Evolutionary conservation across 2,888 invertebrate species (phyloP), one percentile per base, ranked within the genome.

Genomic region (Ochropacha duplaris): DNA sequence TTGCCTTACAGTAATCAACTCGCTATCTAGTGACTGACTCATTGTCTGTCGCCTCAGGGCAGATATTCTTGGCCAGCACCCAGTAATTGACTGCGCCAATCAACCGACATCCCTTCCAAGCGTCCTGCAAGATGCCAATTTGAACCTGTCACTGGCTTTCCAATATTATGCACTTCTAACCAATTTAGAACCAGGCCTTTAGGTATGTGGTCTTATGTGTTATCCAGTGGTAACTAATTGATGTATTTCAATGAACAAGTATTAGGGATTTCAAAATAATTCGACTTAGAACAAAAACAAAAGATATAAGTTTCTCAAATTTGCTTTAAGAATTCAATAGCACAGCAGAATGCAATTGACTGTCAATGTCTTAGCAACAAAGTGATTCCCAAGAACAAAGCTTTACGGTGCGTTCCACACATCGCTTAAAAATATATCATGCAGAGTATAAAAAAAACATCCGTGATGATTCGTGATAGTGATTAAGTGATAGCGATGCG

Each of bases 21-120:
- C 22, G 57, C 61, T 56, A 63, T 44, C 44, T 44, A 19, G 39
- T 39, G 44, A 44, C 44, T 44, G 44, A 44, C 44, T 44, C 44
- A 44, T 44, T 44, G 44, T 44, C 44, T 44, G 44, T 44, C 44
- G 44, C 44, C 44, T 44, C 19, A 44, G 19, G 19, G 44, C 6
- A 44, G 44, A 44, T 44, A 44, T 44, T 44, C 44, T 44, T 44
- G 44, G 44, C 44, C 19, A 44, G 44, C 44, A 44, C 19, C 44
- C 44, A 44, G 44, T 44, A 44, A 44, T 44, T 44, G 44, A 44
- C 44, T 44, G 44, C 44, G 44, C 44, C 44, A 44, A 44, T 44
- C 44, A 44, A 44, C 19, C 44, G 44, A 44, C 44, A 44, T 44
- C 44, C 44, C 44, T 44, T 44, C 19, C 44, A 44, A 44, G 16